Base-by-base conservation (phyloP, 1,140 invertebrate genomes). In the Globodera ellingtonae region DNA sequence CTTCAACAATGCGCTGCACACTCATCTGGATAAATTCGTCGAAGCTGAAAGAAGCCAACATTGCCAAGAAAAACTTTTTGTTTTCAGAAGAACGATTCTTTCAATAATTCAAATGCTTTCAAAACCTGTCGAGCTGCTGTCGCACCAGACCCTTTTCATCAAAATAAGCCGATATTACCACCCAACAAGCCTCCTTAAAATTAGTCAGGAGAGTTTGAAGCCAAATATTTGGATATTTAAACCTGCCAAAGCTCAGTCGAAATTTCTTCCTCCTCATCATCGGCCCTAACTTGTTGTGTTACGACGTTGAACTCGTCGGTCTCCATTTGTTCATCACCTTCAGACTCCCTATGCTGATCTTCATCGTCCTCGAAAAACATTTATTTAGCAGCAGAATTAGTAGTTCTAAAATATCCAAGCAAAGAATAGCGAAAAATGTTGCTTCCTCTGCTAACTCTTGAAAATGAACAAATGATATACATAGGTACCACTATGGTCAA, bases 1-100 rank as follows among this genome's bases (percentile, higher is more conserved):
- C 97, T 91, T 98, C 97, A 3, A 99, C 96, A 90, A 99, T 99
- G 84, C 96, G 92, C 89, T 99, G 97, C 35, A 99, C 96, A 13
- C 96, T 98, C 96, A 98, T 99, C 89, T 98, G 96, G 90, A 99
- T 98, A 89, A 99, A 99, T 91, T 99, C 97, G 92, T 99, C 97
- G 91, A 99, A 99, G 85, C 95, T 98, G 15, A 7, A 18, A 70
- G n/a, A 70, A 44, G 24, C 4, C 5, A 18, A 62, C 56, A 18
- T 62, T 62, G 6, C 15, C 56, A 62, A 6, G 18, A 62, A 18
- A 62, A 18, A 62, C 4, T 18, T 3, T 62, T 18, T 10, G 15
- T 62, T 24, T 65, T 13, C 1, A 65, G 3, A 65, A 65, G 2
- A 13, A 15, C 59, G 13, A 65, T 15, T 65, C 59, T 65, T 65